These are phyloP conservation scores for Serripes groenlandicus DNA, from an alignment of 2,888 invertebrate genomes.

Conservation along the genomic window DNA sequence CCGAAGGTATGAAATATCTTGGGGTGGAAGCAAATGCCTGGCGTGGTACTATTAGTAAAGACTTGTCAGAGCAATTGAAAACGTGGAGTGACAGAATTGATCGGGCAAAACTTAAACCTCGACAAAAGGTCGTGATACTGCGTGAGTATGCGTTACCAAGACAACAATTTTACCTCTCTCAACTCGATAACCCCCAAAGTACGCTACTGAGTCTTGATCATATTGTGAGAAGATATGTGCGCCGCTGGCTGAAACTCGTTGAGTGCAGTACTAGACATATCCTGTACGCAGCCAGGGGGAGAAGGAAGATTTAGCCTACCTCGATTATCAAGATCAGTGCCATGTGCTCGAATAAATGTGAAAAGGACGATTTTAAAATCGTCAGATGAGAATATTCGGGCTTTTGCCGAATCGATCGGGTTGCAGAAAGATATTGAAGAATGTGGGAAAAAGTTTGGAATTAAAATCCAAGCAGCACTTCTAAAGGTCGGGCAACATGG, in stretches of 20 bases:
- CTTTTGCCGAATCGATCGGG: background rate
- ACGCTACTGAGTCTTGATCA: background rate
- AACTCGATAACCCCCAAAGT: background rate
- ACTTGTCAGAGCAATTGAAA: background rate
- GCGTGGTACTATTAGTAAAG: background rate
- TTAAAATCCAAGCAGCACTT: background rate
- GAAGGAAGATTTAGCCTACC: background rate
- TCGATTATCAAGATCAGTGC: background rate
- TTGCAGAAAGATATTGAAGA: background rate
- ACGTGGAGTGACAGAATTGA: background rate
- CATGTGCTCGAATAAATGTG: background rate
- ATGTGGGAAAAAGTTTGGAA: background rate
- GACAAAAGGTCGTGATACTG: conserved; percentile 38
- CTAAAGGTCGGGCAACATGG: background rate
- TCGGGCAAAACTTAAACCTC: conserved; percentile 16
- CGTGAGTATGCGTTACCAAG: conserved; percentile 32
- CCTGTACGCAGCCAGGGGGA: background rate
- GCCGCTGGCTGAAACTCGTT: background rate
- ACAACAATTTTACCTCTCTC: conserved; percentile 14
- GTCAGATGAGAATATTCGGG: background rate
- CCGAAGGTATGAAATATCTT: background rate
- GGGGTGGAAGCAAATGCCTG: background rate
- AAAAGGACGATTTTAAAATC: background rate
- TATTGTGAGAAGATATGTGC: background rate
- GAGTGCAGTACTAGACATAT: background rate